These are phyloP conservation scores for Aldabrachelys gigantea DNA, from an alignment of 2,113 vertebrate genomes.

Conservation along the genomic window DNA sequence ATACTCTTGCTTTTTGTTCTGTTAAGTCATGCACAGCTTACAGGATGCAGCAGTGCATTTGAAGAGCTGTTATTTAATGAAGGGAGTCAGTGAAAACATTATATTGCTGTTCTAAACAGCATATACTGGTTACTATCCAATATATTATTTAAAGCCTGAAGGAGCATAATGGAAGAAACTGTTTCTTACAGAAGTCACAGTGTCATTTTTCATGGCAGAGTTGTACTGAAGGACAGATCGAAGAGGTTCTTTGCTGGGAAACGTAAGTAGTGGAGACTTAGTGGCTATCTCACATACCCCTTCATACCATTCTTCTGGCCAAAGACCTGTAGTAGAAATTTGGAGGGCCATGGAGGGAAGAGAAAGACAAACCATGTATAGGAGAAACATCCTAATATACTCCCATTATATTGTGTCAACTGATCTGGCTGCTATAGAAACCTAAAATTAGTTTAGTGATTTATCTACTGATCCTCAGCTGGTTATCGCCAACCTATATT, in stretches of 20 bases:
- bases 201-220: slow-evolving; percentile 97
- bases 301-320: slow-evolving; percentile 98
- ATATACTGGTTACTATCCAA: background rate
- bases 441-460: background rate
- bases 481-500: background rate
- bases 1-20: background rate
- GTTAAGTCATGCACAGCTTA: background rate
- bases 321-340: slow-evolving; percentile 84
- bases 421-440: background rate
- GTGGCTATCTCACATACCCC: slow-evolving; percentile 97
- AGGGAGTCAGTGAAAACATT: background rate
- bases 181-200: slow-evolving; percentile 88
- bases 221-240: slow-evolving; percentile 97
- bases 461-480: background rate
- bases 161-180: background rate
- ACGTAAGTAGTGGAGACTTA: slow-evolving; percentile 94
- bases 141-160: background rate
- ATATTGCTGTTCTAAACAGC: background rate
- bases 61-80: background rate
- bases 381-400: background rate
- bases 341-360: background rate
- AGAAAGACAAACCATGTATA: background rate
- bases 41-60: accelerated
- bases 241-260: slow-evolving; percentile 95
- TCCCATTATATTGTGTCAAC: background rate